Conservation (phyloP, 2,888 invertebrate species). For the Andrena bicolor region DNA sequence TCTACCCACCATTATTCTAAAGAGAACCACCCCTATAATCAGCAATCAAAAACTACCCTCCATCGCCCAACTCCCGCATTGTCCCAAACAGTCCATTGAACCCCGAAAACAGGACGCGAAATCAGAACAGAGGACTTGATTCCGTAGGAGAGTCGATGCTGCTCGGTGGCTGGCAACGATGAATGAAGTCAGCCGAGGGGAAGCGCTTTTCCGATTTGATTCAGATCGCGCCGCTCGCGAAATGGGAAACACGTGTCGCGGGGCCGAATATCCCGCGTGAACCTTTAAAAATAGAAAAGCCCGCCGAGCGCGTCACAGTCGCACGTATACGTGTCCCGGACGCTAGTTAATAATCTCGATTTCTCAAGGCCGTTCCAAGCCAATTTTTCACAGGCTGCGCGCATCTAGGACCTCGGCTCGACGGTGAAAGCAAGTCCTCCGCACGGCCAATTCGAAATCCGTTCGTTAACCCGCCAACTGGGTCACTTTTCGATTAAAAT, state of each 20-base stretch:
- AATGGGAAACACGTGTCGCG: slow-evolving; percentile 30
- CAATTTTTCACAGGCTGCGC: slow-evolving; percentile 29
- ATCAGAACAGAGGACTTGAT: neutral
- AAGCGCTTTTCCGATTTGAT: slow-evolving; percentile 17
- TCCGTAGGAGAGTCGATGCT: neutral
- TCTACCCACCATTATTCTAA: no score
- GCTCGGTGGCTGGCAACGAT: neutral
- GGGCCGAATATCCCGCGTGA: slow-evolving; percentile 24
- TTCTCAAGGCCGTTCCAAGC: slow-evolving; percentile 29
- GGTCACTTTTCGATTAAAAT: neutral
- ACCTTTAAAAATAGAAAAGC: slow-evolving; percentile 35
- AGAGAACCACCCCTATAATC: no score
- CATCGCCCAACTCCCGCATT: no score
- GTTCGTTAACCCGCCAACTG: slow-evolving; percentile 6
- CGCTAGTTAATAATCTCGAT: slow-evolving; percentile 30
- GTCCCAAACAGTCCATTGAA: no score
- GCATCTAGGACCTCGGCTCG: slow-evolving; percentile 27
- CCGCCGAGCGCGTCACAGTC: neutral
- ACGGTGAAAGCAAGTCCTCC: slow-evolving; percentile 27
- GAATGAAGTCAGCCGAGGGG: neutral
- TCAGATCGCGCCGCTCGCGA: neutral
- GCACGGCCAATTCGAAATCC: neutral
- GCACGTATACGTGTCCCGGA: slow-evolving; percentile 9
- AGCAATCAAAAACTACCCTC: no score
- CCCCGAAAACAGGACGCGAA: no score